Evolutionary conservation across 2,888 invertebrate species (phyloP), one percentile per base, ranked within the genome.

Genomic region (Lochmaea crataegi): DNA sequence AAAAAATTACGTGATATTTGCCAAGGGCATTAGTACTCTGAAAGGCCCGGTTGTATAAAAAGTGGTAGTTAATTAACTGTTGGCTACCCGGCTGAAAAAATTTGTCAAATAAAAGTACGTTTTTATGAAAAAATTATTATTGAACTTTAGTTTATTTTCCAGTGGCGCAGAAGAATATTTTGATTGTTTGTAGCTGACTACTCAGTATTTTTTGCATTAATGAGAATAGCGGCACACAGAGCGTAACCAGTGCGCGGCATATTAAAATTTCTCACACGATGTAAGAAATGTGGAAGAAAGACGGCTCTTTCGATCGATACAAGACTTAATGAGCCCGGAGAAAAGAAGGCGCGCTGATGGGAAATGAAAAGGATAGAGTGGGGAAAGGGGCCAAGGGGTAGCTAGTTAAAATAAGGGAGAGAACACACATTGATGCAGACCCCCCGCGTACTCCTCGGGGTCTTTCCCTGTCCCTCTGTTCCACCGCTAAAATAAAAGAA

Each of bases 241-340:
- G 64, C 75, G 72, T 72, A 76, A 76, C 76, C 76, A 75, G 82
- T 82, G 83, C 82, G 83, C 84, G 83, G 85, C 85, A 85, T 85
- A 85, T 85, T 85, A 85, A 85, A 85, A 85, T 85, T 80, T 85
- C 85, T 84, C 85, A 84, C 85, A 85, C 85, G 85, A 81, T 80
- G 82, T 83, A 83, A 83, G 83, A 83, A 82, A 81, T 82, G 82
- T 82, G 81, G 83, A 86, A 85, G 86, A 86, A 85, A 83, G 84
- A 83, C 80, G 78, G 79, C 75, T 71, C 71, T 70, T 65, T 67
- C 83, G 84, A 84, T 84, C 84, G 84, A 84, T 84, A 84, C 82
- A 84, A 83, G 83, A 83, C 84, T 84, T 84, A 84, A 84, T 84
- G 84, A 84, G 84, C 84, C 84, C 83, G 80, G 85, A 84, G 84